Base-by-base conservation (phyloP, 1,140 invertebrate species). In the Panagrolaimus sp. region DNA sequence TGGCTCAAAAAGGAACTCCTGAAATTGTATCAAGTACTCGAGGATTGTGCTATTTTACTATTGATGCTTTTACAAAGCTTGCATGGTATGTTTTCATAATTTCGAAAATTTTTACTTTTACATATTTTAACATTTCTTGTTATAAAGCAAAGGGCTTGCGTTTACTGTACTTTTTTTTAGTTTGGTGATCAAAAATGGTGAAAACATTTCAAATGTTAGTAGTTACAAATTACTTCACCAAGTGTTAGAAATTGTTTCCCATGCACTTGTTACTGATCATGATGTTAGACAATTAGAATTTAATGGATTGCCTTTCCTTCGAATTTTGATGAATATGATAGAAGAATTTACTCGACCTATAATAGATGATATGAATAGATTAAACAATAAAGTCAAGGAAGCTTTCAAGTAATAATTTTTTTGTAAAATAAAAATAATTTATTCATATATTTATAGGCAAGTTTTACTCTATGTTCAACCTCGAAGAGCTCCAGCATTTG, bases 191-290 rank as follows among this genome's bases (percentile, higher is more conserved):
- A 97, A 96, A 81, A 93, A 97, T 82, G 87, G 87, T 11, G 87
- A n/a, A n/a, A n/a, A 86, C 88, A 2, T 88, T 88, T 9, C 96
- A 93, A 83, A 91, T 90, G 0, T 90, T 0, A 94, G 93, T 0
- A 98, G 98, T 85, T 90, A 98, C 13, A 97, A 97, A 85, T 85
- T 98, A 9, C 85, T 98, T 0, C 98, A 97, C 81, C 98, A 98
- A 86, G 87, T 91, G 63, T 85, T 98, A 65, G 93, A 92, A 13
- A 96, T 98, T 74, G 91, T 98, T 3, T 91, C 93, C 14, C 93
- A 93, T 0, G 92, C 95, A 23, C 84, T 98, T 46, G 85, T 96
- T 2, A 91, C 93, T 84, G 96, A 98, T 83, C 95, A 98, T 76
- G 95, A 97, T 70, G 88, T 87, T 13, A 85, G 85, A 66, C 89